A percentile compares a stretch with the other conserved stretches of the same genome.
Evolutionary conservation across 1,140 invertebrate species (phyloP).

Genomic region (Achatina immaculata): DNA sequence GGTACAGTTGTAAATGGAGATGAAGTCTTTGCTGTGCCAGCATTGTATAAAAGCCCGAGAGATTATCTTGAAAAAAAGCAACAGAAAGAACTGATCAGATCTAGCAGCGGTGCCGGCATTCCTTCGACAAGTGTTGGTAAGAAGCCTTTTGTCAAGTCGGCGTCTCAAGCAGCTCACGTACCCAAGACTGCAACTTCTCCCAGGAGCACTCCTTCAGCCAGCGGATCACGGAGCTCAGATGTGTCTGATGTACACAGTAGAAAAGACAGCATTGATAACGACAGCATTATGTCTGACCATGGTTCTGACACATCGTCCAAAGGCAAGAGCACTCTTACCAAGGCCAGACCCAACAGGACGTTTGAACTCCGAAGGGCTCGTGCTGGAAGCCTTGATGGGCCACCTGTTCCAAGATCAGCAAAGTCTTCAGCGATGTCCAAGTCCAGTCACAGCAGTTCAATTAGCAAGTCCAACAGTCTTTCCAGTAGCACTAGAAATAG

Average conservation of each 20-base stretch:
- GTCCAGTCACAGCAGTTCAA: constrained; percentile 36
- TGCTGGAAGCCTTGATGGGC: constrained; percentile 55
- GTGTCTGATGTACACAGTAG: constrained; percentile 61
- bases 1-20: constrained; percentile 61
- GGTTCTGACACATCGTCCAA: constrained; percentile 53
- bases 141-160: constrained; percentile 26
- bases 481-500: constrained; percentile 30
- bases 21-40: constrained; percentile 56
- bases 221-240: constrained; percentile 30
- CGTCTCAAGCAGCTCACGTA: constrained; percentile 39
- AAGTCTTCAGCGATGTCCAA: constrained; percentile 38
- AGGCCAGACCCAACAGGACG: constrained; percentile 70
- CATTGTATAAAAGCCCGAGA: constrained; percentile 57
- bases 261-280: constrained; percentile 43
- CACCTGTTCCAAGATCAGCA: constrained; percentile 47
- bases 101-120: background rate
- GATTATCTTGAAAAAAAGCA: constrained; percentile 47
- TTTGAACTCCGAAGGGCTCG: constrained; percentile 71
- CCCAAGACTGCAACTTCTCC: background rate
- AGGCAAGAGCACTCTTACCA: constrained; percentile 60
- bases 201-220: background rate
- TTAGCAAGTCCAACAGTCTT: constrained; percentile 39
- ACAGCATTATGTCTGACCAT: constrained; percentile 44
- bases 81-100: background rate
- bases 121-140: background rate